Evolutionary conservation across 2,888 invertebrate species (phyloP).

Genomic region (Ophonus ardosiacus): DNA sequence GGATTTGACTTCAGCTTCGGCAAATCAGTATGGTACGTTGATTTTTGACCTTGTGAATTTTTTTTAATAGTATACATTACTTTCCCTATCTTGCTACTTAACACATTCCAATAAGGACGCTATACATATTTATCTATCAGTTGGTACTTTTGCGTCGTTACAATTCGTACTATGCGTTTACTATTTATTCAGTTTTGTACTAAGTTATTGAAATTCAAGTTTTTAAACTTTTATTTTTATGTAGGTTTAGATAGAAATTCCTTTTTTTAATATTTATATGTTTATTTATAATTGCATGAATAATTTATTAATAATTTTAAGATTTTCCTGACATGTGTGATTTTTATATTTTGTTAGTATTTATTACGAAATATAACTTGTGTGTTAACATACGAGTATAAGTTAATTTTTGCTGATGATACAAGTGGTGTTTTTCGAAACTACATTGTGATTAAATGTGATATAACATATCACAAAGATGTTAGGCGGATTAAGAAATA

Average conservation of each 20-base stretch:
- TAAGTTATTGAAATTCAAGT: background rate
- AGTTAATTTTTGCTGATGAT: conserved; percentile 18
- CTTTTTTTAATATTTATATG: background rate
- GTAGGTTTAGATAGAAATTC: conserved; percentile 7
- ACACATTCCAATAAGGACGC: background rate
- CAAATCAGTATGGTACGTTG: conserved; percentile 17
- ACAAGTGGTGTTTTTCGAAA: conserved; percentile 6
- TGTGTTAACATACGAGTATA: conserved; percentile 11
- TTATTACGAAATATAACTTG: conserved; percentile 30
- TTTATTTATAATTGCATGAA: background rate
- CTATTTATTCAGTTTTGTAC: too few relatives aligned
- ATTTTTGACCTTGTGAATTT: conserved; percentile 54
- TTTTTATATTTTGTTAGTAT: conserved; percentile 41
- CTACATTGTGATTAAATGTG: conserved; percentile 17
- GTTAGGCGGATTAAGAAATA: background rate
- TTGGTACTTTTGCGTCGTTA: background rate
- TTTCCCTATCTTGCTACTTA: background rate
- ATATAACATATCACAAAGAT: background rate
- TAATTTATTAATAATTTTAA: conserved; percentile 5
- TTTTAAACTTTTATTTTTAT: background rate
- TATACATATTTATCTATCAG: background rate
- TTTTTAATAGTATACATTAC: background rate
- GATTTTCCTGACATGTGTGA: conserved; percentile 9
- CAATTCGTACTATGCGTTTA: background rate
- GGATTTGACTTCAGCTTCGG: conserved; percentile 16